Evolutionary conservation across 2,797 vertebrate genomes (phyloP), one percentile per base, ranked within the genome.

Genomic region (Bradypodion ventrale): DNA sequence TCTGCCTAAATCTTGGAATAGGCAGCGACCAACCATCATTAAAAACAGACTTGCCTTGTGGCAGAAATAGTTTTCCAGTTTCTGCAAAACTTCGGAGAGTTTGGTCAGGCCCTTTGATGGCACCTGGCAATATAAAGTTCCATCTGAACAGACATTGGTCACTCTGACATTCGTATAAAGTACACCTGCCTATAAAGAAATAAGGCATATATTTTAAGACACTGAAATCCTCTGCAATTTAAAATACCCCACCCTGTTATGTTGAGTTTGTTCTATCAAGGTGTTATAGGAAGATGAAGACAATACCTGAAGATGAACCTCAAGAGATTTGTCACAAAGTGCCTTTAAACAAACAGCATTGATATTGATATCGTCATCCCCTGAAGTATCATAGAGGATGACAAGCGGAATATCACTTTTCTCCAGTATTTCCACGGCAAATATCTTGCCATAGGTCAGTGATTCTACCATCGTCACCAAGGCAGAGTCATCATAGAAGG

Each of bases 381-480:
- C 96, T 0, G 98, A 99, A 1, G 98, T 99, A 89, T 99, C 98
- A 15, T 98, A 99, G 16, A 99, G 94, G 86, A 99, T 95, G 56
- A 96, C 95, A 79, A 96, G 88, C 25, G 97, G 97, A 44, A 91
- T 90, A 75, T 96, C 94, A 63, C 96, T 94, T 70, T 93, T 96
- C 85, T 97, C 96, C 65, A 98, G 84, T 63, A 97, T 96, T 94
- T 99, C 98, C 92, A 98, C 97, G 75, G 98, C 95, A 79, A 99
- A 94, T 87, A 99, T 98, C 90, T 97, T 98, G 59, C 95, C 97
- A 37, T 96, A 96, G 7, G 96, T 96, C 91, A 97, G 87, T 1
- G 93, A 95, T 75, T 98, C 96, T 87, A 99, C 93, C 37, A 91
- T 91, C 69, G 97, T 97, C 86, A 97, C 91, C 52, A 99, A 92